phyloP scores from a whole-genome alignment of 1,140 invertebrate genomes.

The Hesperophylax magnus region DNA sequence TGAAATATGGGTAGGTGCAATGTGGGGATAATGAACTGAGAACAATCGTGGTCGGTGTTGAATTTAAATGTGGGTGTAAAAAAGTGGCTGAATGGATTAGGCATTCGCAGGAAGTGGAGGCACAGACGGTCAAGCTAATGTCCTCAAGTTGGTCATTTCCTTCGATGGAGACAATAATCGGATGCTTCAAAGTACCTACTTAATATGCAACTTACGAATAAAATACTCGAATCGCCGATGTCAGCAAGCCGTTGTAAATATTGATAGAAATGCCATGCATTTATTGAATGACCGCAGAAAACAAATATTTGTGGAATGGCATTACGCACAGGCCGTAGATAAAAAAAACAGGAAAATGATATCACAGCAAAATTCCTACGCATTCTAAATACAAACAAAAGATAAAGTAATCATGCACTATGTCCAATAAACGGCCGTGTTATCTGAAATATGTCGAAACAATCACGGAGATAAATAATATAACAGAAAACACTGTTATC shows the following conservation, averaged over 20 bases:
- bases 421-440: background rate
- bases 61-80: no score
- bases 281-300: background rate
- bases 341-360: background rate
- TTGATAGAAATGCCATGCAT: background rate
- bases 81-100: background rate
- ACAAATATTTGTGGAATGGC: constrained; percentile 10
- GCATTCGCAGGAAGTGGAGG: constrained; percentile 12
- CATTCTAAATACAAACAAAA: background rate
- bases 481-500: background rate
- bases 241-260: background rate
- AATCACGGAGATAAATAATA: background rate
- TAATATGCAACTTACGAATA: constrained; percentile 28
- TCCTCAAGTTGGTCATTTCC: constrained; percentile 28
- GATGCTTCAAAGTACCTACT: constrained; percentile 14
- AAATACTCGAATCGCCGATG: background rate
- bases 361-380: background rate
- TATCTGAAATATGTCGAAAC: background rate
- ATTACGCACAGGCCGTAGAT: background rate
- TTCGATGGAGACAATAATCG: constrained; percentile 27
- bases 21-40: no score
- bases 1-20: no score
- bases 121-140: constrained; percentile 16
- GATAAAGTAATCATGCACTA: background rate
- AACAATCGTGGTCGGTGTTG: no score